Conservation (phyloP, 2,797 vertebrate species). For the Geotria australis region DNA sequence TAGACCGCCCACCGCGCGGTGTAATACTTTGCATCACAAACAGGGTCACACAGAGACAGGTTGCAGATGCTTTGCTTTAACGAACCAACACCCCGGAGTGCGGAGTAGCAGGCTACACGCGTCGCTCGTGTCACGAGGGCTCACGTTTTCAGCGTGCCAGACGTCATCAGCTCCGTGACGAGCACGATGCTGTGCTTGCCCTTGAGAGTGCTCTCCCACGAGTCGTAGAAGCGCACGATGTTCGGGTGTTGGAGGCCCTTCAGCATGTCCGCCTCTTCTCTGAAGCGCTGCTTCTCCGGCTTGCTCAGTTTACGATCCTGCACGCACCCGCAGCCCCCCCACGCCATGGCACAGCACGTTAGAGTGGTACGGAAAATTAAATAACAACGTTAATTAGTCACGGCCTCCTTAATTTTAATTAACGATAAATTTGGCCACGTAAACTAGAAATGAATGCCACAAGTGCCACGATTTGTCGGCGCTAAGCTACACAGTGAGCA, state of each 20-base stretch:
- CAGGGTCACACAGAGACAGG: no score
- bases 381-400: no score
- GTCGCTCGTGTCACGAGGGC: slow-evolving; percentile 7
- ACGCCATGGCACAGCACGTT: no score
- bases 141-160: slow-evolving; percentile 95
- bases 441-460: no score
- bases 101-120: neutral
- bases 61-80: no score
- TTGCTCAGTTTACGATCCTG: slow-evolving; percentile 88
- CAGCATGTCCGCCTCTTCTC: slow-evolving; percentile 93
- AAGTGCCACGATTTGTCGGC: no score
- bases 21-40: no score
- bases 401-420: no score
- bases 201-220: slow-evolving; percentile 87
- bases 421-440: no score
- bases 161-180: slow-evolving; percentile 95
- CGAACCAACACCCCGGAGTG: neutral
- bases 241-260: slow-evolving; percentile 97
- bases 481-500: no score
- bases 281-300: slow-evolving; percentile 83
- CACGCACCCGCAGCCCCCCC: neutral
- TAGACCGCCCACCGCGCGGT: no score
- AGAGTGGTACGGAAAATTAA: no score
- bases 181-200: slow-evolving; percentile 95
- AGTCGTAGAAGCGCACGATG: slow-evolving; percentile 97